Evolutionary conservation across 2,888 invertebrate species (phyloP), one percentile per base, ranked within the genome.

Genomic region (Masnerella sp.): DNA sequence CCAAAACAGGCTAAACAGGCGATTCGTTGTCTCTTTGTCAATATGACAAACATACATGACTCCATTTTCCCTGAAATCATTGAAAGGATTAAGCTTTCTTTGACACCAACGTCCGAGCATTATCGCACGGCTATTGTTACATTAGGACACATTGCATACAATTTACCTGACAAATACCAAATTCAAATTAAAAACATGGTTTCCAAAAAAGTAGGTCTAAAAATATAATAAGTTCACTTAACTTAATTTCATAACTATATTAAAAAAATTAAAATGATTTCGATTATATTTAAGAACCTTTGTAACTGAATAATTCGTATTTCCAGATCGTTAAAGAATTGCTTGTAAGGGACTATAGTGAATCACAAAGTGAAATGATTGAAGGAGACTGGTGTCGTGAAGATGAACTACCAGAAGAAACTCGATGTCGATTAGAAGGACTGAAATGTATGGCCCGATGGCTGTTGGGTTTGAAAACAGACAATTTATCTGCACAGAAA

Each of bases 1-100:
- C 94, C 96, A 0, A 97, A 97, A 87, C 98, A 98, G 88, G 97
- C 98, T 4, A 99, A 99, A 88, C 97, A 98, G 82, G 97, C 98
- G 2, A 94, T 99, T 71, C 92, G 96, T 78, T 98, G 98, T 88
- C 91, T 99, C 56, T 95, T 91, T 87, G 93, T 95, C 43, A 96
- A 96, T 88, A 93, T 95, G 89, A 90, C 90, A 5, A 88, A 88
- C 52, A 88, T 92, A 82, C 92, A 92, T 83, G 94, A 93, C 79
- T 91, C 91, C 58, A 92, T 95, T 78, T 96, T 96, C 88, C 93
- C 94, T 1, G 93, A 94, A 80, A 94, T 96, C 79, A 89, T 96
- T 82, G 96, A 96, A 80, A 92, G 92, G 65, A 89, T 96, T 65
- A 94, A 94, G 83, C 89, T 91, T 7, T 94, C 95, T 32, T 88